Evolutionary conservation across 1,140 invertebrate species (phyloP), one percentile per base, ranked within the genome.

Genomic region (Drosophila triauraria): DNA sequence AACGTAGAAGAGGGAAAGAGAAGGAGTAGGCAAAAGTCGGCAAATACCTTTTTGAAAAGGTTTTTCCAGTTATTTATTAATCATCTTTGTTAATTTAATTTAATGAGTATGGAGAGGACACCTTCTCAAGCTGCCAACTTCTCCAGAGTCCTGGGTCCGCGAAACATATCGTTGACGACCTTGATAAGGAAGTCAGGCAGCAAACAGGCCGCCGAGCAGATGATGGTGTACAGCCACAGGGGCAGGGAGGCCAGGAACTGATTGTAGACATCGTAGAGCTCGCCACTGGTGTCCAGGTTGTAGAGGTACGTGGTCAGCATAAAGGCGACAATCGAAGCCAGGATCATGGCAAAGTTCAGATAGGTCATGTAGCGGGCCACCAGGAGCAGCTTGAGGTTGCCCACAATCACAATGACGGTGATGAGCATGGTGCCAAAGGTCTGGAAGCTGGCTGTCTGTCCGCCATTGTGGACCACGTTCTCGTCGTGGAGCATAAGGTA

Each of bases 351-450:
- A 9, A 96, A 85, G 74, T 96, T 95, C 2, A 94, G 81, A 44
- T 93, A 63, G 3, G 94, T 95, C 92, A 96, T 95, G 91, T 95
- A 96, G 27, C 94, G 94, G 47, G 95, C 95, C 62, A 95, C 93
- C 32, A 97, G 77, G 48, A 95, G 93, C 68, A 96, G 85, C 94
- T 96, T 94, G 9, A 94, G 68, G 74, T 93, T 94, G 17, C 93
- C 93, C 2, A 94, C 78, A 42, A 94, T 65, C 12, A 94, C 91
- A 27, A 94, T 84, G 10, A 93, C 75, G 76, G 94, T 93, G 78
- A 94, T 94, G 13, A 94, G 79, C 38, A 92, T 80, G 2, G 93
- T 93, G 12, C 94, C 94, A 59, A 93, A 94, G 12, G 90, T 92
- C 92, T 93, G 93, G 74, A 70, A 91, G 57, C 84, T 93, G 5